Conservation (phyloP, 2,797 vertebrate genomes). For the Gila robusta region DNA sequence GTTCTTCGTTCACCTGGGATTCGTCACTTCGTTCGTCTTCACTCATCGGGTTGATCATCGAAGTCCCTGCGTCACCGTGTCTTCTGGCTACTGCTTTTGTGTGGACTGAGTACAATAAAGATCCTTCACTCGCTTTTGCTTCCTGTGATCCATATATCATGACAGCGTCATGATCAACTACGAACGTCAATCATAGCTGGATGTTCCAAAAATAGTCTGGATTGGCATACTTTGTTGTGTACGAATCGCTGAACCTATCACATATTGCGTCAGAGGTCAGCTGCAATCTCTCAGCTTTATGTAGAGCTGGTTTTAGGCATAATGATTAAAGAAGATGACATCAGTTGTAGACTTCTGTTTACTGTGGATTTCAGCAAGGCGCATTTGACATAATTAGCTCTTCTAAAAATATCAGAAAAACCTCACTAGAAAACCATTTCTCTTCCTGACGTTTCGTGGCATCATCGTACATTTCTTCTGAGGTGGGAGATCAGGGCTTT, state of each 20-base stretch:
- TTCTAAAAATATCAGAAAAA: conserved; percentile 43
- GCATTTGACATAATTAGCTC: conserved; percentile 37
- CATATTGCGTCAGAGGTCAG: conserved; percentile 33
- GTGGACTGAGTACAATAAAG: too few relatives aligned
- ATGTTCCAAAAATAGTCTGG: conserved; percentile 30
- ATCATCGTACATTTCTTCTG: not conserved
- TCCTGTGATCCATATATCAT: too few relatives aligned
- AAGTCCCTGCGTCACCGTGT: too few relatives aligned
- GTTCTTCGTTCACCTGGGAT: too few relatives aligned
- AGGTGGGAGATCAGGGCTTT: conserved; percentile 18
- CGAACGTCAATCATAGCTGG: not conserved
- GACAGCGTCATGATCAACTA: not conserved
- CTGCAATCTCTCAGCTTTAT: conserved; percentile 29
- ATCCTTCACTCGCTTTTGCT: too few relatives aligned
- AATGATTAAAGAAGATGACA: conserved; percentile 30
- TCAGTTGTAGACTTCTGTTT: conserved; percentile 20
- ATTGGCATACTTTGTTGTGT: conserved; percentile 1
- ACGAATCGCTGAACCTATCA: conserved; percentile 24
- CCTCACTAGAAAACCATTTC: conserved; percentile 5
- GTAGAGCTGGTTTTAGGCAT: conserved; percentile 14
- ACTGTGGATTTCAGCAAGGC: conserved; percentile 31
- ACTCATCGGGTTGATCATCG: too few relatives aligned
- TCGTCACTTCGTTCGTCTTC: too few relatives aligned
- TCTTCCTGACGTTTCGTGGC: conserved; percentile 34
- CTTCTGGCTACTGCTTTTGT: too few relatives aligned